Evolutionary conservation across 2,888 invertebrate genomes (phyloP).

Genomic region (Steinernema carpocapsae): DNA sequence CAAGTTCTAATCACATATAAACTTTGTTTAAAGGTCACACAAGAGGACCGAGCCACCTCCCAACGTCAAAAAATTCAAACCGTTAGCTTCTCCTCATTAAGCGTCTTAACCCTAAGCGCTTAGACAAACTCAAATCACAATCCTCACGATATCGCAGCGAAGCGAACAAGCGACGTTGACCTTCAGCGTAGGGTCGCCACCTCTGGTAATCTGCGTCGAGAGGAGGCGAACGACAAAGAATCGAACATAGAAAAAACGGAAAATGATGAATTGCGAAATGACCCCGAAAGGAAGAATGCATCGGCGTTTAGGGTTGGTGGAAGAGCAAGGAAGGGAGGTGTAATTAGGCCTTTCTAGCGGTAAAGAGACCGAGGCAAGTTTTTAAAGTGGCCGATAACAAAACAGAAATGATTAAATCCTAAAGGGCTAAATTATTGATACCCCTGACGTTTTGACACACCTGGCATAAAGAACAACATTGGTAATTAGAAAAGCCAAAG

Average conservation of each 20-base stretch:
- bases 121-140: constrained; percentile 11
- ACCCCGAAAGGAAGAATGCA: constrained; percentile 11
- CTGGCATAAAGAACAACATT: too few species aligned
- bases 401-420: too few species aligned
- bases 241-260: neutral
- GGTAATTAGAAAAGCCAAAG: too few species aligned
- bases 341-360: constrained; percentile 1
- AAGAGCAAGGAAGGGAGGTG: neutral
- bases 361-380: too few species aligned
- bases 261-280: constrained; percentile 35
- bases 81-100: constrained; percentile 4
- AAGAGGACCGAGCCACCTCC: too few species aligned
- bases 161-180: neutral
- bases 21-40: too few species aligned
- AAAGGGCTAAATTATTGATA: too few species aligned
- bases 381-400: too few species aligned
- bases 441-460: too few species aligned
- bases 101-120: constrained; percentile 29
- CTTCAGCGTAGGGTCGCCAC: constrained; percentile 7
- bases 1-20: too few species aligned
- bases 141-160: constrained; percentile 1
- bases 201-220: constrained; percentile 14
- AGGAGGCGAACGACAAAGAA: constrained; percentile 10
- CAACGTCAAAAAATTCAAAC: too few species aligned
- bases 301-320: neutral